A percentile compares a stretch with the other conserved stretches of the same genome.
Evolutionary conservation across 1,140 invertebrate genomes (phyloP).

Genomic region (Lysiphlebus fabarum): DNA sequence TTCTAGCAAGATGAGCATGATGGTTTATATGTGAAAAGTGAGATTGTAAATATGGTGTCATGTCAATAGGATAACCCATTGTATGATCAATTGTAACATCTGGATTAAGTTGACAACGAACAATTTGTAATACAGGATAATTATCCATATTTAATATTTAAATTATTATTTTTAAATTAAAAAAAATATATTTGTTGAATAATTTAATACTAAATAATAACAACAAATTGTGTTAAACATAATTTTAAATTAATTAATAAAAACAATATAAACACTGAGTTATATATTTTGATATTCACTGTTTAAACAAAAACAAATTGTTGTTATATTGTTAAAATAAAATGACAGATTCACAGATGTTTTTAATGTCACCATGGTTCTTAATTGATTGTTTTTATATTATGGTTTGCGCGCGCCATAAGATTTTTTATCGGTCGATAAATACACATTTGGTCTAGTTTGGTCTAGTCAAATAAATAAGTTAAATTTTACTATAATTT

Average conservation of each 20-base stretch:
- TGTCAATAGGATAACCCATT: slow-evolving; percentile 45
- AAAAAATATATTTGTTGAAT: too few relatives aligned
- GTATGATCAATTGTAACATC: slow-evolving; percentile 41
- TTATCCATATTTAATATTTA: slow-evolving; percentile 43
- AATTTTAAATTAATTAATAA: too few relatives aligned
- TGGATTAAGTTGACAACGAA: slow-evolving; percentile 47
- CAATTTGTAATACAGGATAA: slow-evolving; percentile 50
- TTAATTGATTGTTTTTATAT: slow-evolving; percentile 32
- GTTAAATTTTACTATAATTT: too few relatives aligned
- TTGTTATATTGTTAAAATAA: too few relatives aligned
- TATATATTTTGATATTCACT: too few relatives aligned
- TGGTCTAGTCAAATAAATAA: too few relatives aligned
- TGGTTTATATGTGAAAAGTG: slow-evolving; percentile 43
- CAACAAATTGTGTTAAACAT: too few relatives aligned
- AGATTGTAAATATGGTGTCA: slow-evolving; percentile 46
- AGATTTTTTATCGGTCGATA: slow-evolving; percentile 42
- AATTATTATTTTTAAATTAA: too few relatives aligned
- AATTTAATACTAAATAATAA: too few relatives aligned
- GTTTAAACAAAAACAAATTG: too few relatives aligned
- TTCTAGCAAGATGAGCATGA: slow-evolving; percentile 45
- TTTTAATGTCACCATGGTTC: slow-evolving; percentile 24
- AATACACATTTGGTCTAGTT: too few relatives aligned
- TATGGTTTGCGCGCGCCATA: slow-evolving; percentile 41
- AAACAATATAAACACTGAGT: too few relatives aligned
- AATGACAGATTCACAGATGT: background rate